Conservation (phyloP, 1,140 invertebrate genomes). For the Drosophila melanogaster region Release_6_plus_ISO1_MT NT_037436.4:22143501-22144000, state of each 20-base stretch:
- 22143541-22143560: slow-evolving; percentile 70
- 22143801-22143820: slow-evolving; percentile 29
- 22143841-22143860: slow-evolving; percentile 83
- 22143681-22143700: slow-evolving; percentile 45
- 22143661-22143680: slow-evolving; percentile 25
- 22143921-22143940: slow-evolving; percentile 29
- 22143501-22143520: slow-evolving; percentile 27
- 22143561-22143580: slow-evolving; percentile 69
- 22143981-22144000: slow-evolving; percentile 75
- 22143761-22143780: not conserved
- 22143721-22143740: slow-evolving; percentile 72
- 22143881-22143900: not conserved
- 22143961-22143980: slow-evolving; percentile 66
- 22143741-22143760: slow-evolving; percentile 12
- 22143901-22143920: slow-evolving; percentile 37
- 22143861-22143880: slow-evolving; percentile 77
- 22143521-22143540: slow-evolving; percentile 46
- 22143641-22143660: slow-evolving; percentile 4
- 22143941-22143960: slow-evolving; percentile 39
- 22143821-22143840: slow-evolving; percentile 72
- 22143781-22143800: not conserved
- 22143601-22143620: slow-evolving; percentile 56
- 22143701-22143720: slow-evolving; percentile 81
- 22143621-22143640: slow-evolving; percentile 63
- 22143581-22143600: slow-evolving; percentile 12